Evolutionary conservation across 1,140 invertebrate genomes (phyloP).

Genomic region (Bombus pyrosoma): DNA sequence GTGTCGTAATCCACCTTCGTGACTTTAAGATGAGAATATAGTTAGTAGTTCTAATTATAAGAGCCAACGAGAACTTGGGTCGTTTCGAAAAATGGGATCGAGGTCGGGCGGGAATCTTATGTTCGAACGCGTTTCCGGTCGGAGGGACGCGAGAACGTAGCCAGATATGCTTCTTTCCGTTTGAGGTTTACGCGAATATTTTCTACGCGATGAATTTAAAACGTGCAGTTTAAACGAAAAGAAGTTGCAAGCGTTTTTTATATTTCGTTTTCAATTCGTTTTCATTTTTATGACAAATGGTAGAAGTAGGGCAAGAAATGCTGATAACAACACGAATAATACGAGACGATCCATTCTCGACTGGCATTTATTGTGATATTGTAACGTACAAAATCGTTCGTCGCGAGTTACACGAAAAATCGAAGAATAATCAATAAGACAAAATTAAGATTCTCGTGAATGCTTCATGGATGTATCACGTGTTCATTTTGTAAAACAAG

Average conservation of each 20-base stretch:
- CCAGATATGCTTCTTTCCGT: background rate
- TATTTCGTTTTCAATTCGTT: too few species aligned
- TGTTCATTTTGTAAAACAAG: background rate
- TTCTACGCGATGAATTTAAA: background rate
- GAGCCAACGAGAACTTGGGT: slow-evolving; percentile 53
- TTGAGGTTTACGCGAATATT: slow-evolving; percentile 11
- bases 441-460: slow-evolving; percentile 33
- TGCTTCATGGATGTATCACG: slow-evolving; percentile 34
- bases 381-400: slow-evolving; percentile 80
- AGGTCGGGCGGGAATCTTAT: slow-evolving; percentile 6
- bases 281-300: too few species aligned
- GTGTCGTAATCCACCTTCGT: slow-evolving; percentile 52
- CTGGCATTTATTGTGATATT: slow-evolving; percentile 80
- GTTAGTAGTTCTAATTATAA: slow-evolving; percentile 59
- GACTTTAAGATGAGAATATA: slow-evolving; percentile 47
- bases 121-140: background rate
- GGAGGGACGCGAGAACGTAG: background rate
- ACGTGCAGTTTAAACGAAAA: background rate
- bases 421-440: slow-evolving; percentile 17
- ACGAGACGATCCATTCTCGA: slow-evolving; percentile 69
- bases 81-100: slow-evolving; percentile 44
- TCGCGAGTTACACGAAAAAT: slow-evolving; percentile 67
- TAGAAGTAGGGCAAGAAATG: background rate
- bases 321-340: background rate
- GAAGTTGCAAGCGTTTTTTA: background rate